Evolutionary conservation across 2,888 invertebrate genomes (phyloP).

Genomic region (Agapostemon virescens): DNA sequence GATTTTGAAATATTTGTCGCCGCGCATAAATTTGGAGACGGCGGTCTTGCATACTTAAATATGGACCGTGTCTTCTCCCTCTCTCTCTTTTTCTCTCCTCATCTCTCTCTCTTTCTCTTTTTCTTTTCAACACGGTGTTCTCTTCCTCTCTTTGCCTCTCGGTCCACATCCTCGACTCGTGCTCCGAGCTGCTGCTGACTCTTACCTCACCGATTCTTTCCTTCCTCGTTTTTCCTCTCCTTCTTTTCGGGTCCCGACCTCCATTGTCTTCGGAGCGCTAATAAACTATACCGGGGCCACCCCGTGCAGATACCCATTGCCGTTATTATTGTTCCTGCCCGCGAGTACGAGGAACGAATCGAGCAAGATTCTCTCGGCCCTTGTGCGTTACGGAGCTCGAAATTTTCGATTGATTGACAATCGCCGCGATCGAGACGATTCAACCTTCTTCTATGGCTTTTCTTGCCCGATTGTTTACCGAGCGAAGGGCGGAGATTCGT

Average conservation of each 20-base stretch:
- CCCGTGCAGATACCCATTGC: constrained; percentile 74
- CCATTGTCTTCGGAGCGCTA: constrained; percentile 79
- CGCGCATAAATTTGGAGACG: constrained; percentile 77
- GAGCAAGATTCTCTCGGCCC: constrained; percentile 59
- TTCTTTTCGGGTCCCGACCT: constrained; percentile 79
- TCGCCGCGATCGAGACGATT: constrained; percentile 17
- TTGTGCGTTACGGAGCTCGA: constrained; percentile 75
- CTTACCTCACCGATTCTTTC: constrained; percentile 68
- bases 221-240: constrained; percentile 67
- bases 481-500: neutral
- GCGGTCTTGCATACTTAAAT: constrained; percentile 78
- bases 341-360: constrained; percentile 68
- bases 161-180: constrained; percentile 58
- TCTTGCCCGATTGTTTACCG: neutral
- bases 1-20: constrained; percentile 80
- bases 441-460: neutral
- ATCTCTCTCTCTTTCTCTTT: constrained; percentile 40
- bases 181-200: constrained; percentile 59
- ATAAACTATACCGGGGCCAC: constrained; percentile 79
- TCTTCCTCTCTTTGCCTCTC: neutral
- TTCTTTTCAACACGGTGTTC: constrained; percentile 14
- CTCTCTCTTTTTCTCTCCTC: constrained; percentile 26
- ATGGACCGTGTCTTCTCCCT: constrained; percentile 72
- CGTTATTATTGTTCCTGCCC: constrained; percentile 73
- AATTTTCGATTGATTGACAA: constrained; percentile 57